Percentiles rank a stretch among this genome's conserved stretches.
Conservation (phyloP, 2,888 invertebrate species). For the Megamerina dolium region DNA sequence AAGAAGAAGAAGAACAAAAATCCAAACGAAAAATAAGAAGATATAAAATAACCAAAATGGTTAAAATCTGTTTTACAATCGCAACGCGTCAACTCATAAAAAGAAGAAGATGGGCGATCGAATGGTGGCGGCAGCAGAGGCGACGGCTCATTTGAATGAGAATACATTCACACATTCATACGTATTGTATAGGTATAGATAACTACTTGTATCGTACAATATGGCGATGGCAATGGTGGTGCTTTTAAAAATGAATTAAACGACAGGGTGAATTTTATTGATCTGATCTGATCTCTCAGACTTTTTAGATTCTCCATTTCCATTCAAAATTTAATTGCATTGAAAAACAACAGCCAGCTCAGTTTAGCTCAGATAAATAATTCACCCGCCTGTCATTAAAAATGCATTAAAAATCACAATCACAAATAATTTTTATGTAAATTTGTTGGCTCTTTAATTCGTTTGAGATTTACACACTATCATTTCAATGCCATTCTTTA, state of each 20-base stretch:
- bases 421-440: no score
- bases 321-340: not conserved
- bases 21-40: constrained; percentile 7
- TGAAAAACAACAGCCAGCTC: no score
- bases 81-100: constrained; percentile 28
- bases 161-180: constrained; percentile 12
- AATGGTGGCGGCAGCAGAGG: no score
- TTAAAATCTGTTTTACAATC: constrained; percentile 33
- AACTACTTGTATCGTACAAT: constrained; percentile 5
- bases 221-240: constrained; percentile 12
- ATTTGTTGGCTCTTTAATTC: no score
- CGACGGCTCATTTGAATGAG: constrained; percentile 2
- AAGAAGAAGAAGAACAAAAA: constrained; percentile 1
- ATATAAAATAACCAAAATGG: not conserved
- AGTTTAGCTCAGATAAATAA: no score
- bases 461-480: no score
- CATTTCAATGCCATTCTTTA: no score
- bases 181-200: no score
- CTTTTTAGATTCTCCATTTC: not conserved
- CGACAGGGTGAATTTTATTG: not conserved
- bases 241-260: constrained; percentile 6
- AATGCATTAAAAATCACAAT: no score
- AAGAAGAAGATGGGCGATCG: constrained; percentile 25
- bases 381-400: no score
- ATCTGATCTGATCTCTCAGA: not conserved